phyloP scores from a whole-genome alignment of 2,797 vertebrate genomes.

The Molossus alvarezi region DNA sequence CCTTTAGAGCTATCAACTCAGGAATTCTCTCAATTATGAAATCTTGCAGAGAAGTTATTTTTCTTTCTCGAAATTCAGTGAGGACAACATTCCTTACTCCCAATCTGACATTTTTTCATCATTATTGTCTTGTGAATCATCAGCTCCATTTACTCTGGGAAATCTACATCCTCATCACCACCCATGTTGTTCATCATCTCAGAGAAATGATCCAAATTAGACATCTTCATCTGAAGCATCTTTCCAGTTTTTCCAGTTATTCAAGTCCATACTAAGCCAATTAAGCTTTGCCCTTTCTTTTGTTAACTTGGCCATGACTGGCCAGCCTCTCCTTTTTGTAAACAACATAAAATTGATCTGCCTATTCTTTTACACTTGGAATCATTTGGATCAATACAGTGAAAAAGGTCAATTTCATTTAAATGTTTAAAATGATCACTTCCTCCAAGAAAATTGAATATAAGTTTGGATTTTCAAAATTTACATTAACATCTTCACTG shows the following conservation, averaged over 20 bases:
- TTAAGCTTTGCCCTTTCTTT: constrained; percentile 97
- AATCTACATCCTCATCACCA: constrained; percentile 95
- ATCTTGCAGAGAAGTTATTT: constrained; percentile 91
- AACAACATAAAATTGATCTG: constrained; percentile 97
- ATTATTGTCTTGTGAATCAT: constrained; percentile 97
- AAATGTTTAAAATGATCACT: constrained; percentile 95
- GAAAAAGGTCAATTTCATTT: constrained; percentile 98
- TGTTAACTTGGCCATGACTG: constrained; percentile 96
- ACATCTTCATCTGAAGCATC: constrained; percentile 95
- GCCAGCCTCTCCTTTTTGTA: constrained; percentile 97
- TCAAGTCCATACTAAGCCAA: constrained; percentile 98
- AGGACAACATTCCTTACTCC: constrained; percentile 92
- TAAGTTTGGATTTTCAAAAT: constrained; percentile 96
- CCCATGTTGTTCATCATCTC: constrained; percentile 99
- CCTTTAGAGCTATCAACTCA: constrained; percentile 96
- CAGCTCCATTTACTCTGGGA: constrained; percentile 96
- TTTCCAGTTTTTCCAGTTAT: constrained; percentile 99
- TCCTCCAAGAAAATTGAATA: constrained; percentile 97
- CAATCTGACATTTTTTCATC: constrained; percentile 99
- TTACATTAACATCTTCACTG: constrained; percentile 97
- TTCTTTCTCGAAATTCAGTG: constrained; percentile 90
- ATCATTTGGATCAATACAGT: constrained; percentile 96
- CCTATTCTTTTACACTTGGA: constrained; percentile 98
- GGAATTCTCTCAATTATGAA: constrained; percentile 91
- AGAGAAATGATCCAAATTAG: constrained; percentile 97